Conservation (phyloP, 2,797 vertebrate species). For the Hippocampus kuda region DNA sequence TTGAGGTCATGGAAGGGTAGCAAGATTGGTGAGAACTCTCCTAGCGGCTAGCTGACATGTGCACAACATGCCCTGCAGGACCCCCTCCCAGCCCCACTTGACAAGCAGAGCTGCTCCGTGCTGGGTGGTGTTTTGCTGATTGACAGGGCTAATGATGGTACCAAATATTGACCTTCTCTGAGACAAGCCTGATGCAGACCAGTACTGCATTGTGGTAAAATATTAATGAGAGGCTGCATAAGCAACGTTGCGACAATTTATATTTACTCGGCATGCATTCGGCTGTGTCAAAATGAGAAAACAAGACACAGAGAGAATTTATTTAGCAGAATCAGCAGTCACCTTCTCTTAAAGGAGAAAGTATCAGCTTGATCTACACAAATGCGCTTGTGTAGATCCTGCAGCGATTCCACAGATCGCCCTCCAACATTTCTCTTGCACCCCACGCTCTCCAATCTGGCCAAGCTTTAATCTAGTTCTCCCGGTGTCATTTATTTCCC, state of each 20-base stretch:
- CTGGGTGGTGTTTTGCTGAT: constrained; percentile 1
- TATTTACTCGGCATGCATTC: background rate
- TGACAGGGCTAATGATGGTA: constrained; percentile 21
- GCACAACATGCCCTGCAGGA: constrained; percentile 19
- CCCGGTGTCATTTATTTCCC: constrained; percentile 33
- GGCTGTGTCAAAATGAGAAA: background rate
- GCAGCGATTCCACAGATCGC: constrained; percentile 24
- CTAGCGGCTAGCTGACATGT: constrained; percentile 12
- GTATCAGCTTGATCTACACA: background rate
- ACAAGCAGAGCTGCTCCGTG: background rate
- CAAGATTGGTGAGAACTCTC: background rate
- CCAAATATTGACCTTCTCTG: constrained; percentile 14
- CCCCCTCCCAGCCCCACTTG: background rate
- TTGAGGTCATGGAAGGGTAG: background rate
- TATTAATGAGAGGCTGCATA: constrained; percentile 6
- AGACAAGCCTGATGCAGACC: constrained; percentile 3
- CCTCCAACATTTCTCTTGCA: background rate
- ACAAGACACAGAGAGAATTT: background rate
- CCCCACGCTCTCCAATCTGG: constrained; percentile 36
- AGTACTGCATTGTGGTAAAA: constrained; percentile 5
- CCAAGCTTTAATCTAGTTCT: constrained; percentile 35
- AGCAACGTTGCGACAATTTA: background rate
- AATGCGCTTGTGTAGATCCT: constrained; percentile 20
- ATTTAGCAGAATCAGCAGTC: constrained; percentile 32
- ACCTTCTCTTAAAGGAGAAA: background rate